A percentile compares a stretch with the other conserved stretches of the same genome.
Conservation (phyloP, 2,888 invertebrate genomes). For the Plagodis dolabraria region DNA sequence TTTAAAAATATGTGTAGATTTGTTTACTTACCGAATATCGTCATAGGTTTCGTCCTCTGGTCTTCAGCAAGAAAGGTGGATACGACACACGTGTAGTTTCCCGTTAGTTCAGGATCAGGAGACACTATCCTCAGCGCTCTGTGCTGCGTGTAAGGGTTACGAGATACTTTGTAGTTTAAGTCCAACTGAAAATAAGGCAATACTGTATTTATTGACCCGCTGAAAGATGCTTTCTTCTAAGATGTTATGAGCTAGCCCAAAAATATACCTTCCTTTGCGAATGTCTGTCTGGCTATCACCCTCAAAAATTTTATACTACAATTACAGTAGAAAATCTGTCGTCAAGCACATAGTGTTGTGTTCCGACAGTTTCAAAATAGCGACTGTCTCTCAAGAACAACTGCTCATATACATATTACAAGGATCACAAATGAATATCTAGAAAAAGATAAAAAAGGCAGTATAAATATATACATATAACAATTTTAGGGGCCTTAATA, state of each 20-base stretch:
- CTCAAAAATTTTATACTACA: too few relatives aligned
- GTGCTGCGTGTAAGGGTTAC: constrained; percentile 88
- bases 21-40: constrained; percentile 86
- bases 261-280: too few relatives aligned
- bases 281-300: too few relatives aligned
- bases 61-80: constrained; percentile 89
- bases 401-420: too few relatives aligned
- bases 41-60: constrained; percentile 86
- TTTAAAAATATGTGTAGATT: neutral
- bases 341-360: too few relatives aligned
- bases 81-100: constrained; percentile 90
- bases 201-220: neutral
- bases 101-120: constrained; percentile 88
- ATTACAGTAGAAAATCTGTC: too few relatives aligned
- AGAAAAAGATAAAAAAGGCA: too few relatives aligned
- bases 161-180: constrained; percentile 86
- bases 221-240: neutral
- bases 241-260: neutral
- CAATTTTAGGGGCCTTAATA: too few relatives aligned
- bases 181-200: constrained; percentile 79
- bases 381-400: too few relatives aligned
- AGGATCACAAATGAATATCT: too few relatives aligned
- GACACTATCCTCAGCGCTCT: constrained; percentile 88
- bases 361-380: too few relatives aligned
- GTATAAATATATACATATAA: too few relatives aligned